These are phyloP conservation scores for Ciconia boyciana DNA, from an alignment of 2,113 vertebrate species.

Conservation along the genomic window DNA sequence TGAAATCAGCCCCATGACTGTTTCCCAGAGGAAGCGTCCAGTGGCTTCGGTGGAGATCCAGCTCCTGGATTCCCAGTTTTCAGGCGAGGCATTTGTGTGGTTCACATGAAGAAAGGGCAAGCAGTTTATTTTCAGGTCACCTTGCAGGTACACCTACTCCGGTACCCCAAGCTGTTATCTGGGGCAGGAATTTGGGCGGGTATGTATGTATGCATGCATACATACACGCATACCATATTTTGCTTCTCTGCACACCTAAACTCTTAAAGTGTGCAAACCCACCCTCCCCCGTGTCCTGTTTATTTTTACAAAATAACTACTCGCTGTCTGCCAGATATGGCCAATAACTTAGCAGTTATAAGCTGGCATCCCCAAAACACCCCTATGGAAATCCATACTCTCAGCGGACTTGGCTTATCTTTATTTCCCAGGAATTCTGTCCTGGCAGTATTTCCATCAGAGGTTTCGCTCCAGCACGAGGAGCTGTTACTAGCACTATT, in stretches of 20 bases:
- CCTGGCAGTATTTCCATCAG: fast-evolving
- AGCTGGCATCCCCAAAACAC: not conserved
- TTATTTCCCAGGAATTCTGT: too few relatives aligned
- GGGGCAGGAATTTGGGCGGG: not conserved
- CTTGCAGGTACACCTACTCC: too few relatives aligned
- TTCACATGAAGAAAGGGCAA: not conserved
- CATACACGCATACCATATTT: fast-evolving
- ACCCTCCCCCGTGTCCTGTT: not conserved
- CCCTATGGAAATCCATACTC: fast-evolving
- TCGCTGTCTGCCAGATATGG: not conserved
- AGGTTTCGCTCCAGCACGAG: fast-evolving
- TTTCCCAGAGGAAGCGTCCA: fast-evolving
- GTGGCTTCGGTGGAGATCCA: not conserved
- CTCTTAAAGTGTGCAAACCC: not conserved
- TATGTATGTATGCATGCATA: fast-evolving
- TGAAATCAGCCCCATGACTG: fast-evolving
- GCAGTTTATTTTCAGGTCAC: not conserved
- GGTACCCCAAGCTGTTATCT: fast-evolving
- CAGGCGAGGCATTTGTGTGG: not conserved
- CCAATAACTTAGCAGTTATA: fast-evolving
- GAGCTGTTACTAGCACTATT: fast-evolving
- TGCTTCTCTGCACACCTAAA: too few relatives aligned
- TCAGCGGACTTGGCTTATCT: fast-evolving
- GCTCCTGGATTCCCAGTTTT: not conserved
- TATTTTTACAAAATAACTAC: not conserved